A percentile compares a stretch with the other conserved stretches of the same genome.
These are phyloP conservation scores for Caenorhabditis sp. DNA, from an alignment of 2,888 invertebrate species.

Conservation along the genomic window DNA sequence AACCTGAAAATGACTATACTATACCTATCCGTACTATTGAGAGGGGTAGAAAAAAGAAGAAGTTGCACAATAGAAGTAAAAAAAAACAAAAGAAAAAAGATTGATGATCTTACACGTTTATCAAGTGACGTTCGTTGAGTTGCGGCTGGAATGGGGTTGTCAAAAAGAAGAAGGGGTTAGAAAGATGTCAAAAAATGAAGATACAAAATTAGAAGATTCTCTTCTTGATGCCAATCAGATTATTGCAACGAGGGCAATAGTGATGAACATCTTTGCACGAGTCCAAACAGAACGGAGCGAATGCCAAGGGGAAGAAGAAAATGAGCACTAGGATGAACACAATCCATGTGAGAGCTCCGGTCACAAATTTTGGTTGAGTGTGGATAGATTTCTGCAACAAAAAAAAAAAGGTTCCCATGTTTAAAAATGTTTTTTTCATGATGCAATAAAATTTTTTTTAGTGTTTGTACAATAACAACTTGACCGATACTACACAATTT, in stretches of 20 bases:
- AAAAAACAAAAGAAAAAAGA: neutral
- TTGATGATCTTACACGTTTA: neutral
- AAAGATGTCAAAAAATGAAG: neutral
- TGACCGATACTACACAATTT: no score
- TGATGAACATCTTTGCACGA: constrained; percentile 59
- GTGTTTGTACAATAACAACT: no score
- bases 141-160: neutral
- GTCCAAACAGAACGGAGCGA: constrained; percentile 59
- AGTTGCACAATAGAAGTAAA: neutral
- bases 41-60: neutral
- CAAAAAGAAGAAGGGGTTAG: no score
- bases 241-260: constrained; percentile 56
- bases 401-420: no score
- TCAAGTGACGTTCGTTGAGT: neutral
- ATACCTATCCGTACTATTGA: constrained; percentile 7
- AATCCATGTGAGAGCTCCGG: constrained; percentile 57
- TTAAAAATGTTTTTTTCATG: no score
- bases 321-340: constrained; percentile 50
- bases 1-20: neutral
- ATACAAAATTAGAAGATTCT: constrained; percentile 25
- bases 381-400: constrained; percentile 51
- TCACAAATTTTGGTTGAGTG: constrained; percentile 52
- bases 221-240: constrained; percentile 52
- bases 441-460: no score
- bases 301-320: constrained; percentile 60